Percentiles rank a stretch among this genome's conserved stretches.
Evolutionary conservation across 2,797 vertebrate species (phyloP).

Genomic region (Petrocephalus schoutedeni): DNA sequence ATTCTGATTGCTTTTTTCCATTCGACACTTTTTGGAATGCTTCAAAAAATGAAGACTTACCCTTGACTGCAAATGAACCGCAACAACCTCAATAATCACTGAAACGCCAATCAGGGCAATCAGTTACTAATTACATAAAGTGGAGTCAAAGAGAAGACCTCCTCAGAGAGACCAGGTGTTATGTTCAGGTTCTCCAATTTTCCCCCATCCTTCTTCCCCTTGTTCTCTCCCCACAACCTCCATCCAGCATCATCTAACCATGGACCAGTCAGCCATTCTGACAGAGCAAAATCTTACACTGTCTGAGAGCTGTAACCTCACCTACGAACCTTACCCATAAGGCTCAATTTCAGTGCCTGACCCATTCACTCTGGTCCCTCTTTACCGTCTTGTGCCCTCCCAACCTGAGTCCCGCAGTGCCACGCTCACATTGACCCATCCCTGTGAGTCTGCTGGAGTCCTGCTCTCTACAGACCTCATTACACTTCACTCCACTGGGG

Average conservation of each 20-base stretch:
- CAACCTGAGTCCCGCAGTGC: neutral
- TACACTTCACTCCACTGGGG: neutral
- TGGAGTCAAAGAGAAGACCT: too few species aligned
- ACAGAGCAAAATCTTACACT: neutral
- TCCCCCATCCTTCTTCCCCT: neutral
- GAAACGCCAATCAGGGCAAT: too few species aligned
- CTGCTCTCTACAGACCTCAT: neutral
- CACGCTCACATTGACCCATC: neutral
- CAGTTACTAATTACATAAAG: too few species aligned
- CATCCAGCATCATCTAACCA: too few species aligned
- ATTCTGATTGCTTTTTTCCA: neutral
- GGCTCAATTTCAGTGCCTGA: neutral
- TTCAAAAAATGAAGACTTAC: neutral
- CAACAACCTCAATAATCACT: too few species aligned
- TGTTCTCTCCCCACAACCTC: too few species aligned
- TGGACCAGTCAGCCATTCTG: neutral
- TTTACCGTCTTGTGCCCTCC: neutral
- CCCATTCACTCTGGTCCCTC: neutral
- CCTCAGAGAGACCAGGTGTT: too few species aligned
- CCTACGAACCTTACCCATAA: neutral
- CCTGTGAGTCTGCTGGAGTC: neutral
- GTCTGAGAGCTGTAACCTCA: neutral
- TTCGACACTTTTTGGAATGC: neutral
- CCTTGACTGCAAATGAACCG: neutral
- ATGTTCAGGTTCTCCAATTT: neutral